Evolutionary conservation across 2,797 vertebrate genomes (phyloP), one percentile per base, ranked within the genome.

Genomic region (Gallirallus australis): DNA sequence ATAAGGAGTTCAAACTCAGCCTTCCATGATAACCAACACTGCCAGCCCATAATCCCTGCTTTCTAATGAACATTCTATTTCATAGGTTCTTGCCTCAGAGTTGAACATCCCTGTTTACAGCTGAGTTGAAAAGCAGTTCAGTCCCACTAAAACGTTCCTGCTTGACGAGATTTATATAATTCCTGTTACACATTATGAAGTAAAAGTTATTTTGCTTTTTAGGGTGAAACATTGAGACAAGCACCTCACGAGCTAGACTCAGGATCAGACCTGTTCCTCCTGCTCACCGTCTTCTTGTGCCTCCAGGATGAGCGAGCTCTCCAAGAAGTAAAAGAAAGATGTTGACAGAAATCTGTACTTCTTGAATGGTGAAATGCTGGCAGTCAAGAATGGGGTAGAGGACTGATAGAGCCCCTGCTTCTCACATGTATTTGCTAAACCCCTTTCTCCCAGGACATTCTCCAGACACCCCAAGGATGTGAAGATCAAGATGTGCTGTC

Each of bases 101-200:
- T 21, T 93, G 89, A 93, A 95, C 94, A 89, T 84, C 73, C 73
- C 84, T 86, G 84, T 75, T 95, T 91, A 92, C 66, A 82, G 66
- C 68, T 45, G 75, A 89, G 63, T 92, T 92, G 84, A 94, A 96
- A 89, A 90, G 24, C 57, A 56, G 28, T 40, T 90, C 42, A 71
- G 70, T 60, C 28, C 81, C 40, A 53, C 70, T 75, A 61, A 83
- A 90, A 81, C 19, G 31, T 47, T 78, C 50, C 45, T 53, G 39
- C 47, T 83, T 78, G 53, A 92, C 59, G 42, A 69, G 83, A 77
- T 91, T 76, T 86, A 72, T 84, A 12, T 48, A 75, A 86, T 82
- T 84, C 28, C 45, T 48, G 24, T 86, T 91, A 60, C 35, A 82
- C 54, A 42, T 78, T 84, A 68, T n/a, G 35, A 89, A 91, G 63